Base-by-base conservation (phyloP, 2,797 vertebrate species). In the Tadarida brasiliensis region DNA sequence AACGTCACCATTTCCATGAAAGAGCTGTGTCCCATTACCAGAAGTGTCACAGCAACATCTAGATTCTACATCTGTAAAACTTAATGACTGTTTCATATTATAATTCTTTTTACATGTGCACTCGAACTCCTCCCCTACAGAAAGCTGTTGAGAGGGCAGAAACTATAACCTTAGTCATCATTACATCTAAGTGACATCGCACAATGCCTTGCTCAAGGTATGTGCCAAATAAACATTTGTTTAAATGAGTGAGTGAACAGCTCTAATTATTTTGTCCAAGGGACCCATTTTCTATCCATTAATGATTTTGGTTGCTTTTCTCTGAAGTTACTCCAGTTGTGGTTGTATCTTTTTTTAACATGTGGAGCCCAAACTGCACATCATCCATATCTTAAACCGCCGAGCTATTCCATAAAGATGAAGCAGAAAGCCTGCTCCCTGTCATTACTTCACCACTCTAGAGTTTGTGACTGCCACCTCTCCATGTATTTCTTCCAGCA, bases 401-500 rank as follows among this genome's bases (percentile, higher is more conserved):
- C 19, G 84, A 92, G 91, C 94, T 96, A 94, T 94, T 94, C 76
- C 33, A 54, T 12, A 68, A 91, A 89, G 83, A 95, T 15, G 73
- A 76, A 94, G 92, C 87, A 95, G 90, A 78, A 94, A 90, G 67
- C n/a, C 20, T 3, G 28, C 49, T 92, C 84, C 90, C 96, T 97
- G 94, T 96, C 95, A 97, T 98, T 96, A 97, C 92, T 77, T 56
- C 20, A 30, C 93, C 91, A 92, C 93, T 80, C 93, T 94, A 51
- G 57, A 90, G 95, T 92, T 74, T 86, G 78, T 85, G 82, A 86
- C 90, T 35, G 90, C 82, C 87, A 80, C 80, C 73, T 85, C 94
- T 95, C 90, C 61, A 76, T 11, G 30, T 30, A 44, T 84, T 96
- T 93, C 89, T 78, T 57, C 76, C 73, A 93, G 89, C 0, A 14